These are phyloP conservation scores for Sericinus montela DNA, from an alignment of 2,888 invertebrate species.

Conservation along the genomic window DNA sequence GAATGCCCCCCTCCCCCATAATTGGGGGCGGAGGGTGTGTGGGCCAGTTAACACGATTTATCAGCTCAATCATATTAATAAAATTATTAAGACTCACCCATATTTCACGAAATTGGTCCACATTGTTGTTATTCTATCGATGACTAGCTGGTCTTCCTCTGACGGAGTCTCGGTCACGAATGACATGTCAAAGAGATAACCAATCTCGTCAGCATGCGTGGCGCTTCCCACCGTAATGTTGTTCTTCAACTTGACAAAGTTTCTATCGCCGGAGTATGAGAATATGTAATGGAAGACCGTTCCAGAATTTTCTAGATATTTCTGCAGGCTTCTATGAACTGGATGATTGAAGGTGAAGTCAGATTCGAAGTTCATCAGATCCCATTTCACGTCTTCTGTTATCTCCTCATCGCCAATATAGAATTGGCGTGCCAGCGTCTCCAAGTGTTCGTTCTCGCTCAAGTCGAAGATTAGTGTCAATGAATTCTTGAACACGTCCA, in stretches of 20 bases:
- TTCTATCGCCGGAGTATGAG: conserved; percentile 41
- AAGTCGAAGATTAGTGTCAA: conserved; percentile 5
- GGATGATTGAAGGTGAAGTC: conserved; percentile 46
- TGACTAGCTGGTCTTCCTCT: conserved; percentile 37
- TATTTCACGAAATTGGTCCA: conserved; percentile 18
- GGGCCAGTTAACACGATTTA: too few relatives aligned
- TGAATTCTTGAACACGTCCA: neutral
- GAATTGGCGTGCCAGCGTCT: conserved; percentile 33
- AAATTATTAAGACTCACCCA: conserved; percentile 12
- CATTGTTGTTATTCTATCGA: conserved; percentile 44
- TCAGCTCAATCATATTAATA: too few relatives aligned
- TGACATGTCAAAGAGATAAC: conserved; percentile 44
- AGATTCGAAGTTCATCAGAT: conserved; percentile 40
- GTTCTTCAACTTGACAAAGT: conserved; percentile 23
- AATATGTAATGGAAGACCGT: conserved; percentile 48
- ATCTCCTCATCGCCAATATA: conserved; percentile 43
- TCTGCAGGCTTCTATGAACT: conserved; percentile 35
- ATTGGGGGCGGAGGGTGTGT: too few relatives aligned
- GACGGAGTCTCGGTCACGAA: conserved; percentile 21
- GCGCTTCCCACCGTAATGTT: conserved; percentile 35
- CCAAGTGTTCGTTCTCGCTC: conserved; percentile 29
- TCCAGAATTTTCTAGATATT: conserved; percentile 25
- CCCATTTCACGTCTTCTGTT: conserved; percentile 24
- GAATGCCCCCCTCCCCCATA: too few relatives aligned
- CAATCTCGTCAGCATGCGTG: conserved; percentile 45